Base-by-base conservation (phyloP, 1,140 invertebrate genomes). In the Lordiphosa clarofinis region DNA sequence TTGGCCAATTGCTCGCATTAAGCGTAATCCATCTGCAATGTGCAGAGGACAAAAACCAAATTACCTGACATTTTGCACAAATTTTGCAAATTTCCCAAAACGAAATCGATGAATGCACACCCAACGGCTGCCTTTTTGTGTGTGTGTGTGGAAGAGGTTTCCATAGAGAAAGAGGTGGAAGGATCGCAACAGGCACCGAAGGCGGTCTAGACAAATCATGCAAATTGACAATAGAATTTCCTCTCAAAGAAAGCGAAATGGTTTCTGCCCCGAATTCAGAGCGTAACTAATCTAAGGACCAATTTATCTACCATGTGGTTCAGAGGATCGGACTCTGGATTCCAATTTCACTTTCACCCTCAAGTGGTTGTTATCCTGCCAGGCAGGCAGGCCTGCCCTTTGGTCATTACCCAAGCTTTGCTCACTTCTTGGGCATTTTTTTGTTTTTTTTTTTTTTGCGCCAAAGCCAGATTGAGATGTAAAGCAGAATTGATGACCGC, bases 401-500 rank as follows among this genome's bases (percentile, higher is more conserved):
- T 12, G 54, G 48, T 58, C 65, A 70, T 74, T 78, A 68, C 63
- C 37, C 53, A 59, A 73, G 10, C 48, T 56, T 35, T 24, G 21
- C 12, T 44, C 11, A 21, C 35, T 49, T 62, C 31, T 36, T 38
- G 6, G 10, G 10, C 38, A 31, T 31, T 4, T 49, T 10, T 44
- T 39, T 21, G 37, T 43, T 52, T 38, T 24, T 60, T 62, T 73
- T 63, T 52, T 73, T 73, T 62, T 60, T 56, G 55, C 58, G 58
- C 78, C 58, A 74, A 82, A 76, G 73, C 76, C 87, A 89, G 88
- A 89, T 89, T 89, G 88, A 89, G 88, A 89, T 89, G 88, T 89
- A 89, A 89, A 89, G 87, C 84, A 89, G 86, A 89, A 89, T 89
- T 89, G 88, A 89, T 89, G 87, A 86, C 75, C 64, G 72, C 81